Evolutionary conservation across 2,888 invertebrate species (phyloP).

Genomic region (Dascillus cervinus): DNA sequence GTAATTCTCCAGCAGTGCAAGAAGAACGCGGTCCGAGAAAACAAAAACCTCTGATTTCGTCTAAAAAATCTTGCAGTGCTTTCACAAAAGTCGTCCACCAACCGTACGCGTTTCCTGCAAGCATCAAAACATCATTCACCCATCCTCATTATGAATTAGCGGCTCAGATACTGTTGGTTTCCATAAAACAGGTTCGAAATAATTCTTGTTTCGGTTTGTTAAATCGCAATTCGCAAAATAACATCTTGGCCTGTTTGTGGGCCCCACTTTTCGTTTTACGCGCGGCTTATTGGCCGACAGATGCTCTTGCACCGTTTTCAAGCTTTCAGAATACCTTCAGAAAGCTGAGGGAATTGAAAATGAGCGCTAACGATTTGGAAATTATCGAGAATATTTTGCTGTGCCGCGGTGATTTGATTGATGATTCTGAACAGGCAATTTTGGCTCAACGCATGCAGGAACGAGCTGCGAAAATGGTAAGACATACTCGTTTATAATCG

Average conservation of each 20-base stretch:
- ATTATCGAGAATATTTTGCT: constrained; percentile 34
- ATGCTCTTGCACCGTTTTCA: constrained; percentile 38
- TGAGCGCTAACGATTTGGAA: constrained; percentile 28
- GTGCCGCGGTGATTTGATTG: constrained; percentile 32
- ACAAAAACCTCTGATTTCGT: constrained; percentile 26
- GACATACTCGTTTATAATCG: constrained; percentile 6
- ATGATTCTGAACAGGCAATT: constrained; percentile 24
- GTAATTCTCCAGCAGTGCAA: constrained; percentile 81
- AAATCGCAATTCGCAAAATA: constrained; percentile 46
- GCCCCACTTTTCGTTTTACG: constrained; percentile 50
- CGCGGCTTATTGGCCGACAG: constrained; percentile 50
- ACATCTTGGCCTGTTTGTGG: constrained; percentile 52
- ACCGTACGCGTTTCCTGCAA: constrained; percentile 1
- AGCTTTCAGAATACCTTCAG: constrained; percentile 23
- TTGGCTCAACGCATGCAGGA: constrained; percentile 19
- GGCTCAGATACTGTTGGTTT: constrained; percentile 51
- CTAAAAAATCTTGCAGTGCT: constrained; percentile 2
- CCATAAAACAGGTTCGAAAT: constrained; percentile 49
- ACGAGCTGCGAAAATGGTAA: constrained; percentile 17
- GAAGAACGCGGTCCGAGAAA: constrained; percentile 75
- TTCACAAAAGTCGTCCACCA: constrained; percentile 2
- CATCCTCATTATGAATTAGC: constrained; percentile 50
- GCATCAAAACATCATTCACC: constrained; percentile 14
- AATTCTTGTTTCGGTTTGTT: constrained; percentile 48
- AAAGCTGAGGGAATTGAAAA: constrained; percentile 23